Percentiles rank a stretch among this genome's conserved stretches.
phyloP scores from a whole-genome alignment of 2,113 vertebrate species.

The Perca flavescens region DNA sequence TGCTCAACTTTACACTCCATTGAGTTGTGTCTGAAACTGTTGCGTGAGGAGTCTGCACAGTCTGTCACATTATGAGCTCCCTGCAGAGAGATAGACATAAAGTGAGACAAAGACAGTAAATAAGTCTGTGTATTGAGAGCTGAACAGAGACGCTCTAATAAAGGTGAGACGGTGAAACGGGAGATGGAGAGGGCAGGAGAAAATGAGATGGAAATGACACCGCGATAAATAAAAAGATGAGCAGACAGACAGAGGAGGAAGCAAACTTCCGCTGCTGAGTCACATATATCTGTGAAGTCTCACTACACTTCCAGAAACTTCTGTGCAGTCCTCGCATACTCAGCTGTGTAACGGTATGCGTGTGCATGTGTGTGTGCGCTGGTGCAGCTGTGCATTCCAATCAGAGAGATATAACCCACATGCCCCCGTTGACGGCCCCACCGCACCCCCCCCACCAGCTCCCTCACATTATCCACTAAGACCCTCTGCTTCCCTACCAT shows the following conservation, averaged over 20 bases:
- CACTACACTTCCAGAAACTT: slow-evolving; percentile 61
- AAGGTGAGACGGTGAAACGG: slow-evolving; percentile 13
- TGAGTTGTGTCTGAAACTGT: slow-evolving; percentile 43
- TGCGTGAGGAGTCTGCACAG: slow-evolving; percentile 37
- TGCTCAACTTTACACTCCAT: slow-evolving; percentile 21
- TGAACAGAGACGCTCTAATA: slow-evolving; percentile 9
- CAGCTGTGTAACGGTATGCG: slow-evolving; percentile 69
- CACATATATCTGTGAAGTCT: slow-evolving; percentile 56
- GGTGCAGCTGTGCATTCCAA: slow-evolving; percentile 81
- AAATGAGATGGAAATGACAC: slow-evolving; percentile 12
- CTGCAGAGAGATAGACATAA: slow-evolving; percentile 26
- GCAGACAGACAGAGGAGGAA: slow-evolving; percentile 45
- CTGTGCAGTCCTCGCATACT: slow-evolving; percentile 64
- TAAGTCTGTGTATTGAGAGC: slow-evolving; percentile 8
- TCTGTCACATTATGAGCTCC: slow-evolving; percentile 51
- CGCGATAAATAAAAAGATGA: slow-evolving; percentile 24
- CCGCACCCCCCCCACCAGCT: slow-evolving; percentile 31
- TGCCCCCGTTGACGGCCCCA: slow-evolving; percentile 40
- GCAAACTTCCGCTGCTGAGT: slow-evolving; percentile 59
- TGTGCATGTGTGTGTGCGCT: slow-evolving; percentile 35
- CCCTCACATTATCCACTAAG: slow-evolving; percentile 66
- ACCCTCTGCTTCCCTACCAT: slow-evolving; percentile 61
- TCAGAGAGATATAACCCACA: slow-evolving; percentile 77
- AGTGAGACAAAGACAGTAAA: slow-evolving; percentile 24
- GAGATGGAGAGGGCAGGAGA: not conserved